phyloP scores from a whole-genome alignment of 1,140 invertebrate genomes.

The Cherax quadricarinatus region DNA sequence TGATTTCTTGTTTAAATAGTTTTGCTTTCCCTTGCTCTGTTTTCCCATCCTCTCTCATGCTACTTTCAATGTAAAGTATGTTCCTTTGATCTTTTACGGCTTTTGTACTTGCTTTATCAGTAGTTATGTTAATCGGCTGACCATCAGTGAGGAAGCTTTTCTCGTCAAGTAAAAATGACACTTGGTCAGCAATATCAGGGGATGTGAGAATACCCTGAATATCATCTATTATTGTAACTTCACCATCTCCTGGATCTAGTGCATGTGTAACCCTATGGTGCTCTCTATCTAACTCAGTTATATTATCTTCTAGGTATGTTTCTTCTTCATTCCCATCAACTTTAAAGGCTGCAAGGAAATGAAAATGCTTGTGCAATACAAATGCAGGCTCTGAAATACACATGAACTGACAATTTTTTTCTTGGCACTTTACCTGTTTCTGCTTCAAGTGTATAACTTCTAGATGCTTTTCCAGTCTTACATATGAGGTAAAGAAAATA shows the following conservation, averaged over 20 bases:
- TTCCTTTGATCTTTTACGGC: background rate
- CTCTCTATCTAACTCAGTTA: slow-evolving; percentile 10
- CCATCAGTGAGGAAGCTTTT: slow-evolving; percentile 53
- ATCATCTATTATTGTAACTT: slow-evolving; percentile 57
- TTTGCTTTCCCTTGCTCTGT: background rate
- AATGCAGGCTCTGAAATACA: slow-evolving; percentile 54
- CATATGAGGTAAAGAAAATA: slow-evolving; percentile 53
- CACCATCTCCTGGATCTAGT: background rate
- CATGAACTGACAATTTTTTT: slow-evolving; percentile 27
- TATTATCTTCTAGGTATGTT: background rate
- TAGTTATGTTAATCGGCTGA: slow-evolving; percentile 37
- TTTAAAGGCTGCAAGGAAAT: slow-evolving; percentile 7
- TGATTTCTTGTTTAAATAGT: background rate
- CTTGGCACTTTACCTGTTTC: slow-evolving; percentile 30
- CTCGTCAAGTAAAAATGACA: slow-evolving; percentile 53
- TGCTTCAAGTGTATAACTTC: slow-evolving; percentile 58
- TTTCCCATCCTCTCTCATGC: background rate
- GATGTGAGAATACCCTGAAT: slow-evolving; percentile 42
- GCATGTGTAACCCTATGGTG: background rate
- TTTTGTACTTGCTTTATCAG: slow-evolving; percentile 9
- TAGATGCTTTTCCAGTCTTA: slow-evolving; percentile 59
- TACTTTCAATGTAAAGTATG: no score
- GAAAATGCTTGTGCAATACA: slow-evolving; percentile 50
- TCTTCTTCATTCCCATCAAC: background rate
- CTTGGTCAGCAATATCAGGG: slow-evolving; percentile 52